A percentile compares a stretch with the other conserved stretches of the same genome.
These are phyloP conservation scores for Danio tinwini DNA, from an alignment of 2,797 vertebrate species.

Conservation along the genomic window DNA sequence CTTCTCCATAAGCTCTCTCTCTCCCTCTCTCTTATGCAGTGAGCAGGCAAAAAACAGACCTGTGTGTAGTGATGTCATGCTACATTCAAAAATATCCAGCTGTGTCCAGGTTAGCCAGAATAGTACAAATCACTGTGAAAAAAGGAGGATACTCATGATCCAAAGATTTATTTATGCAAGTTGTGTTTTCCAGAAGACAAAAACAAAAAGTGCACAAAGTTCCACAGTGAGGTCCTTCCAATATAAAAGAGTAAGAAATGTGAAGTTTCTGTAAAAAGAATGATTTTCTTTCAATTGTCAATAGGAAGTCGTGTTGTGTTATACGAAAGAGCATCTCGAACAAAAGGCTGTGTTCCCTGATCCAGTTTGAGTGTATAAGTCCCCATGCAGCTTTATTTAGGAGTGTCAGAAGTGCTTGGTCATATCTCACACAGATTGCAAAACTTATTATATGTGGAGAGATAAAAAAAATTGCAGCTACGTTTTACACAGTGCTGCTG, in stretches of 20 bases:
- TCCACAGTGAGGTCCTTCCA: constrained; percentile 59
- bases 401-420: constrained; percentile 43
- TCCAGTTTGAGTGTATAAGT: constrained; percentile 67
- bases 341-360: constrained; percentile 73
- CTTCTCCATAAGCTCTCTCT: constrained; percentile 6
- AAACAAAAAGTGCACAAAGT: constrained; percentile 27
- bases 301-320: constrained; percentile 42
- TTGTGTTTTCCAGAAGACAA: constrained; percentile 40
- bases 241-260: constrained; percentile 69
- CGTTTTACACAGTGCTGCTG: constrained; percentile 54
- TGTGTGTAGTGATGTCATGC: constrained; percentile 60
- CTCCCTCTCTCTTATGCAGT: constrained; percentile 14
- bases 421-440: constrained; percentile 62
- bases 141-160: constrained; percentile 27
- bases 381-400: constrained; percentile 67
- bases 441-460: constrained; percentile 63
- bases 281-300: constrained; percentile 62
- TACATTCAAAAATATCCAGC: constrained; percentile 72
- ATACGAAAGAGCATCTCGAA: constrained; percentile 65
- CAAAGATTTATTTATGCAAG: constrained; percentile 26
- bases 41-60: constrained; percentile 27
- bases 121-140: constrained; percentile 44
- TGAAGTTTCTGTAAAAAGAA: constrained; percentile 63
- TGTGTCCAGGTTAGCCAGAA: constrained; percentile 22
- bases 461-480: constrained; percentile 64